These are phyloP conservation scores for Cyprinodon diabolis DNA, from an alignment of 2,797 vertebrate genomes.

Conservation along the genomic window DNA sequence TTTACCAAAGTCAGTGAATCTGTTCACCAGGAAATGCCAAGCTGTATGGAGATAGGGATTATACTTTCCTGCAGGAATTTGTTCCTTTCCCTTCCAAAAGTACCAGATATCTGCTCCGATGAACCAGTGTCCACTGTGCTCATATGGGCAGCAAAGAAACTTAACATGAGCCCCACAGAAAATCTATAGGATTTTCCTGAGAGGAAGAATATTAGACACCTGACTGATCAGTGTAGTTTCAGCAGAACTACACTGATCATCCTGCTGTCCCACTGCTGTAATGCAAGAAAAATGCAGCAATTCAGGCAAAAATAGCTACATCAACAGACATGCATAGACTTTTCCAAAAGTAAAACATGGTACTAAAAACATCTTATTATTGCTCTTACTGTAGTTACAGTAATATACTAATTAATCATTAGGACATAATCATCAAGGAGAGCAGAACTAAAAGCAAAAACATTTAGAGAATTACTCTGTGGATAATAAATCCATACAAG, in stretches of 20 bases:
- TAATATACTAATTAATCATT: not conserved
- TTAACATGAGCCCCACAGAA: not conserved
- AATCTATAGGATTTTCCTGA: not conserved
- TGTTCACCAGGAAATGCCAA: not conserved
- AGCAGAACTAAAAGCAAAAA: not conserved
- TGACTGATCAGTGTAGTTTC: not conserved
- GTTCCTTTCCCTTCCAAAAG: not conserved
- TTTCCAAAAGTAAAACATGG: not conserved
- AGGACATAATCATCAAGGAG: not conserved
- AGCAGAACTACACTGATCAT: not conserved
- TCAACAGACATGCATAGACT: not conserved
- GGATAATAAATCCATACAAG: not conserved
- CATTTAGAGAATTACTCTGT: not conserved
- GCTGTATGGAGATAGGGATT: not conserved
- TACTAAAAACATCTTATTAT: not conserved
- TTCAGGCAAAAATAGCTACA: not conserved
- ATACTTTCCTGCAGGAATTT: not conserved
- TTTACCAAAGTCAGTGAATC: too few species aligned
- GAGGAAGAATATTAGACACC: not conserved
- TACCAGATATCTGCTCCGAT: not conserved
- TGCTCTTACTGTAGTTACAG: not conserved
- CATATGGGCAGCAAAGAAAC: too few species aligned
- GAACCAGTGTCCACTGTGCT: not conserved
- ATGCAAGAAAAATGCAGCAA: not conserved
- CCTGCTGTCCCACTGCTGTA: not conserved